Percentiles rank a stretch among this genome's conserved stretches.
Evolutionary conservation across 2,797 vertebrate genomes (phyloP).

Genomic region (Ceyx erithaca): DNA sequence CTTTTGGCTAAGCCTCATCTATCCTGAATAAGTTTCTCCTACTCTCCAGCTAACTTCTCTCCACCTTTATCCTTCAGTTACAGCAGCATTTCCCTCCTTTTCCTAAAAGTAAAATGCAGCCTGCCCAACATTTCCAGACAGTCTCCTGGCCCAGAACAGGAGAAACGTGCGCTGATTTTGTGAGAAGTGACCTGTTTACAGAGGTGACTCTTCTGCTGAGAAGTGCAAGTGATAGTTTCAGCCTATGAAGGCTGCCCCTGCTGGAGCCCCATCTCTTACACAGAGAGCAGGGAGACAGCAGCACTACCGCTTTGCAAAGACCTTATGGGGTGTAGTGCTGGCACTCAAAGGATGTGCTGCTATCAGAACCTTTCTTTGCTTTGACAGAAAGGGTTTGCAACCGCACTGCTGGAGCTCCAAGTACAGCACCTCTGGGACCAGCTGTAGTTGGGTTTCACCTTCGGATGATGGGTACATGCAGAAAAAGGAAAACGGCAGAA

Average conservation of each 20-base stretch:
- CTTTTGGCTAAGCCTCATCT: neutral
- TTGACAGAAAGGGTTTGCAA: neutral
- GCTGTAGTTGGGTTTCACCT: neutral
- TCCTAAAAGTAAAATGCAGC: neutral
- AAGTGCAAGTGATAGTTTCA: neutral
- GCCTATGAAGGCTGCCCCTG: neutral
- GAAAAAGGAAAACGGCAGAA: neutral
- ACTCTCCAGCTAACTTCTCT: neutral
- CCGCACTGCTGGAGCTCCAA: neutral
- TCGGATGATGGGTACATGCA: neutral
- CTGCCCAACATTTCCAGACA: neutral
- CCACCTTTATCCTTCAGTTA: neutral
- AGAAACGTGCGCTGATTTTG: accelerated
- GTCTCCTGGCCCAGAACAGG: accelerated
- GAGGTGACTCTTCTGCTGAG: neutral
- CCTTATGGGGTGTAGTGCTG: accelerated
- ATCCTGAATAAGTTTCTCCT: neutral
- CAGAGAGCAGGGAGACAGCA: neutral
- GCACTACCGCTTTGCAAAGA: neutral
- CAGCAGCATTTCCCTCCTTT: accelerated
- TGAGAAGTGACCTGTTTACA: neutral
- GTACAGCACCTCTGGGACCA: neutral
- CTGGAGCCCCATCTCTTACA: accelerated
- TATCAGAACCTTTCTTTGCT: neutral
- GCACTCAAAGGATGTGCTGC: neutral